Evolutionary conservation across 2,888 invertebrate species (phyloP).

Genomic region (Tineola bisselliella): DNA sequence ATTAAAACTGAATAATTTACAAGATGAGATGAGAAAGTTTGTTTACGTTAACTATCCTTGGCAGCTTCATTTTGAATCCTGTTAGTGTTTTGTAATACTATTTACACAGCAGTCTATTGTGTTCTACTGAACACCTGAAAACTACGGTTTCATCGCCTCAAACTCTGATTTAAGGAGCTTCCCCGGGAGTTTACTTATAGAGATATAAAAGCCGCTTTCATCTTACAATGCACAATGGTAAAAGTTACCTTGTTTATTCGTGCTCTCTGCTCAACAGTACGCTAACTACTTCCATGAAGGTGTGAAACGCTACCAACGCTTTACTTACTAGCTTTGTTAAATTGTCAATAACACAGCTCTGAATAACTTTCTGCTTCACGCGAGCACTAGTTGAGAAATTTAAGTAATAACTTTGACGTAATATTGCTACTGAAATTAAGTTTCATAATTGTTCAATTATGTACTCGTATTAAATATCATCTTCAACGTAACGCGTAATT

Average conservation of each 20-base stretch:
- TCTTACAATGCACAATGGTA: conserved; percentile 38
- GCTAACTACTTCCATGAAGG: conserved; percentile 5
- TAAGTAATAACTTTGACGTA: not conserved
- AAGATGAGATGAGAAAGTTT: not conserved
- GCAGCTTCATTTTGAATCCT: conserved; percentile 11
- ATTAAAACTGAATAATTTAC: not conserved
- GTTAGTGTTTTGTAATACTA: conserved; percentile 12
- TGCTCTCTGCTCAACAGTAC: conserved; percentile 21
- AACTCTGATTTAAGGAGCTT: conserved; percentile 14
- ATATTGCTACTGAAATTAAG: not conserved
- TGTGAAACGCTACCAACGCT: not conserved
- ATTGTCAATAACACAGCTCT: conserved; percentile 4
- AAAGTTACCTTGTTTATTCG: conserved; percentile 55
- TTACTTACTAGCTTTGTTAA: conserved; percentile 10
- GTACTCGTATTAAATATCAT: not conserved
- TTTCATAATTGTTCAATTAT: not conserved
- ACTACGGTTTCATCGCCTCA: conserved; percentile 14
- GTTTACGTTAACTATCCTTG: not conserved
- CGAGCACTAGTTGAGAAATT: not conserved
- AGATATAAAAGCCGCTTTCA: conserved; percentile 12
- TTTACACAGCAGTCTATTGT: conserved; percentile 13
- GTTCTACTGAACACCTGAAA: conserved; percentile 12
- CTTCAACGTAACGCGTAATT: not conserved
- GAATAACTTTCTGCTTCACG: conserved; percentile 8
- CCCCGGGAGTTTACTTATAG: conserved; percentile 8